Evolutionary conservation across 2,113 vertebrate genomes (phyloP), one percentile per base, ranked within the genome.

Genomic region (Thinocorus orbignyianus): DNA sequence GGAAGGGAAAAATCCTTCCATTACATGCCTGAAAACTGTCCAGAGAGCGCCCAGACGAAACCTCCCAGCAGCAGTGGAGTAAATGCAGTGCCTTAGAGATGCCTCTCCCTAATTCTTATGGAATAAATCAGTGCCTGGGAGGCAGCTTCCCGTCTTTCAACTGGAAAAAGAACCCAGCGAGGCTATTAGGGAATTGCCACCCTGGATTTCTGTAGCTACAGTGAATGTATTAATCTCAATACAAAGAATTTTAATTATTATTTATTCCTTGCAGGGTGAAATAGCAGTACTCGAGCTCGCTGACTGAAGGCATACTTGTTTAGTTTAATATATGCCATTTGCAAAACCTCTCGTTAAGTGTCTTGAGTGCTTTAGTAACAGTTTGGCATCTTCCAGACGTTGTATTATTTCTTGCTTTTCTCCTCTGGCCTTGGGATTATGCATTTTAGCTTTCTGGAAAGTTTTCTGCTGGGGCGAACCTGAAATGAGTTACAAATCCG

Each of bases 71-170:
- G 73, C 41, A 57, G 41, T 13, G 18, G n/a, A 41, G 44, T 64
- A 68, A 89, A 58, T 28, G 51, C 65, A 41, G 41, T 35, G 66
- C 48, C 58, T 83, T 42, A 65, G 66, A 92, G 90, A 60, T 90
- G 92, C 80, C 76, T 92, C 86, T 91, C 86, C 90, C 44, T 87
- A 49, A 69, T 91, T 89, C 65, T 89, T 49, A 79, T 0, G 6
- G 80, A 81, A 94, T 69, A 84, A 88, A 95, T 78, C 89, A 60
- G 7, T 68, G 77, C 88, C 96, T 89, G 7, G 14, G 61, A 93
- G 90, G 90, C 83, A 91, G 61, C 61, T 86, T 81, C 52, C 76
- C 6, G 1, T 57, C 64, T 72, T 88, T 93, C 61, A 84, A 6
- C 52, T 28, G 42, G 44, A 88, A 57, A 69, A 88, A 69, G 54